Conservation (phyloP, 2,113 vertebrate genomes). For the Mobula hypostoma region DNA sequence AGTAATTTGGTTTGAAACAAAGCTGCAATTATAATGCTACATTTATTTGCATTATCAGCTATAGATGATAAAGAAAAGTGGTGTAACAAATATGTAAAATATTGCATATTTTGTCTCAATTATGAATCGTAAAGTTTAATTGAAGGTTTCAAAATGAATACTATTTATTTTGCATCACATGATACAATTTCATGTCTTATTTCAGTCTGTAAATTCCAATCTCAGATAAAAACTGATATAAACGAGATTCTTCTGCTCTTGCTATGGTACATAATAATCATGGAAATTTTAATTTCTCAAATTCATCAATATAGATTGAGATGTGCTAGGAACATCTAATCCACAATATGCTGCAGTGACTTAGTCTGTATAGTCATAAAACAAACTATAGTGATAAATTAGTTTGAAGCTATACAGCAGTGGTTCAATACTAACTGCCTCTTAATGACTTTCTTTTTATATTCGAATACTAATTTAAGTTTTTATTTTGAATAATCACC, state of each 20-base stretch:
- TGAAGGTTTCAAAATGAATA: constrained; percentile 14
- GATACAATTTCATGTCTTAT: too few relatives aligned
- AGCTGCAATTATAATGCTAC: background rate
- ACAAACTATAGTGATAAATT: background rate
- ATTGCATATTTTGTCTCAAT: background rate
- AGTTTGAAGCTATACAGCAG: background rate
- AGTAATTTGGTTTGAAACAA: background rate
- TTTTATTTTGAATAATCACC: background rate
- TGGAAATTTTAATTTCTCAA: background rate
- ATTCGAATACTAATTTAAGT: background rate
- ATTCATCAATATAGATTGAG: background rate
- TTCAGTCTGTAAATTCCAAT: too few relatives aligned
- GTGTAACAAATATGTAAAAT: constrained; percentile 23
- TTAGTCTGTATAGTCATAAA: background rate
- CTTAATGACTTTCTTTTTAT: constrained; percentile 4
- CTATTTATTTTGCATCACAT: background rate
- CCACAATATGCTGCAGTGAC: background rate
- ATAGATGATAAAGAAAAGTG: too few relatives aligned
- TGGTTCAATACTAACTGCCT: background rate
- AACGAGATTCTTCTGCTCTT: background rate
- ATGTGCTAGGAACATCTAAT: background rate
- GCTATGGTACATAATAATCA: background rate
- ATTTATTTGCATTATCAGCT: background rate
- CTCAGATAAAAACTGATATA: background rate
- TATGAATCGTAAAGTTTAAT: constrained; percentile 19